Conservation (phyloP, 2,797 vertebrate genomes). For the Lutjanus argentimaculatus region DNA sequence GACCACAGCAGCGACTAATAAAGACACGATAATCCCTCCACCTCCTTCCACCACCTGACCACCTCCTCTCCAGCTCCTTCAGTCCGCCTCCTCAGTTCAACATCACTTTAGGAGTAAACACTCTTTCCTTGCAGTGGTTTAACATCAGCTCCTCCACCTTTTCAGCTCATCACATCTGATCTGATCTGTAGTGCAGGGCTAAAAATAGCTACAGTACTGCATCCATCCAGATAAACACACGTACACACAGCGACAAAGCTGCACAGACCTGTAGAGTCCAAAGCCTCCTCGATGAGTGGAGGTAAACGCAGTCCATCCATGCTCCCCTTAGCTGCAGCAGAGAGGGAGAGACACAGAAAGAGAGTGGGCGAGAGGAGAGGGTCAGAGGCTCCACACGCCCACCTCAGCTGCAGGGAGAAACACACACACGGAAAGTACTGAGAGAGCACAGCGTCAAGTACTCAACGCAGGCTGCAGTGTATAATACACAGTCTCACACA, state of each 20-base stretch:
- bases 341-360: conserved; percentile 61
- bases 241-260: conserved; percentile 27
- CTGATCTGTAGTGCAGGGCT: conserved; percentile 48
- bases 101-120: conserved; percentile 53
- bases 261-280: conserved; percentile 85
- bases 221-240: conserved; percentile 31
- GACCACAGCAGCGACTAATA: conserved; percentile 53
- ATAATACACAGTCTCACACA: conserved; percentile 7
- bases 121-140: conserved; percentile 7
- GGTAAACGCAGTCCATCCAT: conserved; percentile 87
- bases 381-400: conserved; percentile 82
- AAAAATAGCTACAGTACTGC: conserved; percentile 50
- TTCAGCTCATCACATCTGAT: conserved; percentile 40
- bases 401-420: conserved; percentile 74
- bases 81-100: conserved; percentile 48
- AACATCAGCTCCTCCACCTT: conserved; percentile 31
- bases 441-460: conserved; percentile 54
- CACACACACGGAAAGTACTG: conserved; percentile 51
- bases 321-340: conserved; percentile 68
- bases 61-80: conserved; percentile 37
- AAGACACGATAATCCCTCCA: conserved; percentile 56
- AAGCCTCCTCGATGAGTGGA: conserved; percentile 85
- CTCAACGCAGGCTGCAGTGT: not conserved
- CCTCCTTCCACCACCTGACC: conserved; percentile 63
- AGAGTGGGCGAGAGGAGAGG: conserved; percentile 78